A percentile compares a stretch with the other conserved stretches of the same genome.
Evolutionary conservation across 2,888 invertebrate genomes (phyloP).

Genomic region (Aproaerema taeniolella): DNA sequence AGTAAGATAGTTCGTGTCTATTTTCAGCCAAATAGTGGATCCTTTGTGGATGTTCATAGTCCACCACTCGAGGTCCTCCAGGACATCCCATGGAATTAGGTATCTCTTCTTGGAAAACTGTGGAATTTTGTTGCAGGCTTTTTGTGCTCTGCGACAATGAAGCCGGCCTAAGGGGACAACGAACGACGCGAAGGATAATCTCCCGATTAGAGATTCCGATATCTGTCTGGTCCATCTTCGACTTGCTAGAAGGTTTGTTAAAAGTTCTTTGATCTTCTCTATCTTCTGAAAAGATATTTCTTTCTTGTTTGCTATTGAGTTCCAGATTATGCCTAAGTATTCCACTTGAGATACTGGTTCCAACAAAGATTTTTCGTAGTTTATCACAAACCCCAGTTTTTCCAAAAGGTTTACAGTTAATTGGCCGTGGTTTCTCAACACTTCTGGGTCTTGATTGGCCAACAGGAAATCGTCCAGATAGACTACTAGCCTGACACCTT

Average conservation of each 20-base stretch:
- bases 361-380: not conserved
- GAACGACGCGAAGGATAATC: not conserved
- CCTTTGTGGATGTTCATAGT: not conserved
- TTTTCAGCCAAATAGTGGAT: not conserved
- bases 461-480: constrained; percentile 18
- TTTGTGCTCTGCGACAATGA: not conserved
- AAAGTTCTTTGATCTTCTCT: not conserved
- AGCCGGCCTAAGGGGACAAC: not conserved
- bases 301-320: not conserved
- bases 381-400: not conserved
- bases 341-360: not conserved
- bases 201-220: not conserved
- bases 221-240: too few species aligned
- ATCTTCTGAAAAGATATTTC: not conserved
- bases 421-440: too few species aligned
- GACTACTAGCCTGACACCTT: constrained; percentile 12
- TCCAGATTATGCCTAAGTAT: not conserved
- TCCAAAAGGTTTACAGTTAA: not conserved
- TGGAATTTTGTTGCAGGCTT: not conserved
- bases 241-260: not conserved
- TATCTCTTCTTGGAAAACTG: not conserved
- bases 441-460: constrained; percentile 8
- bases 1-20: not conserved
- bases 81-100: not conserved
- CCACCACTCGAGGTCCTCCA: not conserved